Evolutionary conservation across 2,888 invertebrate genomes (phyloP).

Genomic region (Urechis unicinctus): DNA sequence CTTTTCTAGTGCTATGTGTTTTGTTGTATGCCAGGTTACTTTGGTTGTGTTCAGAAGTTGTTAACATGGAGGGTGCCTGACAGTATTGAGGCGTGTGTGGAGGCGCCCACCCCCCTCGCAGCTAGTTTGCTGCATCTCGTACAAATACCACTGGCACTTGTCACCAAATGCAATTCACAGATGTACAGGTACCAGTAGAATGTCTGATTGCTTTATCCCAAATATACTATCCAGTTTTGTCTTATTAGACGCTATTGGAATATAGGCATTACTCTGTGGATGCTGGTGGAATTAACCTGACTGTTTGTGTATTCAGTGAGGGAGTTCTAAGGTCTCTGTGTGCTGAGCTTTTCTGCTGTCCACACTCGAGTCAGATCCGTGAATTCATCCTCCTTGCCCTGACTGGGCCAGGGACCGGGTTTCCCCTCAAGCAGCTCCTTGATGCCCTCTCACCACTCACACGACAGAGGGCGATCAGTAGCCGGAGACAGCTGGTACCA

Average conservation of each 20-base stretch:
- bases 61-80: slow-evolving; percentile 63
- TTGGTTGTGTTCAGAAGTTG: too few relatives aligned
- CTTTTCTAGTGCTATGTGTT: too few relatives aligned
- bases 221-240: too few relatives aligned
- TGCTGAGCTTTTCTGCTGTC: slow-evolving; percentile 33
- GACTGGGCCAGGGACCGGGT: slow-evolving; percentile 36
- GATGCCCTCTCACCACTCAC: slow-evolving; percentile 29
- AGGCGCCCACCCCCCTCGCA: slow-evolving; percentile 68
- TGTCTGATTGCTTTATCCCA: too few relatives aligned
- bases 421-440: slow-evolving; percentile 43
- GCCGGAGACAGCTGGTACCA: background rate
- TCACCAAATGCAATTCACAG: too few relatives aligned
- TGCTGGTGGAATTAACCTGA: too few relatives aligned
- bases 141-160: slow-evolving; percentile 58
- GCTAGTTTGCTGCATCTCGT: slow-evolving; percentile 71
- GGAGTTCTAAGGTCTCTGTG: slow-evolving; percentile 22
- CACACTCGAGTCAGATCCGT: slow-evolving; percentile 41
- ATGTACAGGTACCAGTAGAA: too few relatives aligned
- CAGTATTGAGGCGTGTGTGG: slow-evolving; percentile 62
- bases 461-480: background rate
- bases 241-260: too few relatives aligned
- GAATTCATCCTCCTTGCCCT: slow-evolving; percentile 46
- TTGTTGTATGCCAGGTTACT: too few relatives aligned
- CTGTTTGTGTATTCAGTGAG: slow-evolving; percentile 16
- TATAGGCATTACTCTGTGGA: too few relatives aligned